Evolutionary conservation across 2,797 vertebrate genomes (phyloP).

Genomic region (Buceros bicornis): DNA sequence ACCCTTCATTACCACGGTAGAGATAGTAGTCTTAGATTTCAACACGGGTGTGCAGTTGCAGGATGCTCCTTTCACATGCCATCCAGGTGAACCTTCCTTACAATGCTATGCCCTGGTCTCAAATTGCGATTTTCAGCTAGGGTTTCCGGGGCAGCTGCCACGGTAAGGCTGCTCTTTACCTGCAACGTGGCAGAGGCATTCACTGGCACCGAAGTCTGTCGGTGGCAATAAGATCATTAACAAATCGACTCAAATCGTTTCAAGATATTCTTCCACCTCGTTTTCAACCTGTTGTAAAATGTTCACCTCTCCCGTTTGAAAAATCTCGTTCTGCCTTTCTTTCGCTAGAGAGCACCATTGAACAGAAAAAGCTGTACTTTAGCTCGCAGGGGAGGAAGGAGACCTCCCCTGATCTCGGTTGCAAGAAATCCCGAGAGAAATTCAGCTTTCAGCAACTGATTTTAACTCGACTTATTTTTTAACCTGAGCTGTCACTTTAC

Average conservation of each 20-base stretch:
- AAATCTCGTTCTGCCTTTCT: neutral
- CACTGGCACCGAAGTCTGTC: neutral
- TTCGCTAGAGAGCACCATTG: conserved; percentile 76
- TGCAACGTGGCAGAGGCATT: neutral
- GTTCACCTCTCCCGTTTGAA: neutral
- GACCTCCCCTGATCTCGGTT: neutral
- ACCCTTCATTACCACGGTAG: neutral
- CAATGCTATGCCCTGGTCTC: neutral
- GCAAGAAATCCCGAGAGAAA: conserved; percentile 53
- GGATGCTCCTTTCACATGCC: neutral
- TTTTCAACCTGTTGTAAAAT: neutral
- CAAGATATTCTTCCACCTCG: neutral
- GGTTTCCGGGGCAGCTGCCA: neutral
- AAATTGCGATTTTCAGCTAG: neutral
- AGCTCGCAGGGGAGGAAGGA: neutral
- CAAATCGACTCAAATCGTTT: neutral
- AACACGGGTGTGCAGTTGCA: neutral
- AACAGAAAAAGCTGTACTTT: conserved; percentile 68
- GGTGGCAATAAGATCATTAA: neutral
- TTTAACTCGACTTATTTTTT: conserved; percentile 34
- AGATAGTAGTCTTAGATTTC: neutral
- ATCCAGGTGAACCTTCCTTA: neutral
- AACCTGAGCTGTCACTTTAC: conserved; percentile 25
- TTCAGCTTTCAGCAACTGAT: conserved; percentile 66
- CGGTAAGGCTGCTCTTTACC: neutral